Conservation (phyloP, 64 coral and sea anemone species). For the Actinia equina region DNA sequence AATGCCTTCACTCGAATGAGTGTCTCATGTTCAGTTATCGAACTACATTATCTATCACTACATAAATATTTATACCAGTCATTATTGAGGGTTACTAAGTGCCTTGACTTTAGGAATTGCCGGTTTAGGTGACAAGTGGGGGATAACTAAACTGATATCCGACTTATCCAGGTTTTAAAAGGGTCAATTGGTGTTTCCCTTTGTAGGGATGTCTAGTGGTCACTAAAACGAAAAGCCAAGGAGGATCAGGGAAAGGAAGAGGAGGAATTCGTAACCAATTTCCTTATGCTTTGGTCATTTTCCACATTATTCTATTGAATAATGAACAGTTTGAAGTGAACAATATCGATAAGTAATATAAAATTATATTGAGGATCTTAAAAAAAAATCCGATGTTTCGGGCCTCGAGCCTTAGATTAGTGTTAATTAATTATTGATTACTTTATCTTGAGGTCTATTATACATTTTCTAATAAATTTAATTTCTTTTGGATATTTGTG, state of each 20-base stretch:
- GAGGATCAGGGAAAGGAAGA: neutral
- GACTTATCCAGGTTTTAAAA: neutral
- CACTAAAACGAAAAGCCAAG: neutral
- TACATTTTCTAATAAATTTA: neutral
- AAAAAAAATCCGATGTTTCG: too few species aligned
- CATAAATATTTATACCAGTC: neutral
- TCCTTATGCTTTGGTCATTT: neutral
- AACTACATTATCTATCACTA: neutral
- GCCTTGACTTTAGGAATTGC: neutral
- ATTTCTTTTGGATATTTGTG: neutral
- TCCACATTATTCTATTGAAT: too few species aligned
- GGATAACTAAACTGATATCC: neutral
- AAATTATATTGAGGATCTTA: too few species aligned
- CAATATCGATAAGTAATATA: too few species aligned
- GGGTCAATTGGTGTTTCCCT: conserved; percentile 1
- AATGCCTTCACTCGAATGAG: too few species aligned
- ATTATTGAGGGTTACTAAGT: neutral
- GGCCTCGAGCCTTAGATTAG: too few species aligned
- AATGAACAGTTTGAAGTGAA: too few species aligned
- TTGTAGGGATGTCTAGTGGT: neutral
- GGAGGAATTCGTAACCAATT: neutral
- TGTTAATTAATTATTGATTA: too few species aligned
- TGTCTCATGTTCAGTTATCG: neutral
- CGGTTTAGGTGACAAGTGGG: conserved; percentile 4
- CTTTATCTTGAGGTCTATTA: neutral